Conservation (phyloP, 2,113 vertebrate species). For the Pogonocichla stellata region DNA sequence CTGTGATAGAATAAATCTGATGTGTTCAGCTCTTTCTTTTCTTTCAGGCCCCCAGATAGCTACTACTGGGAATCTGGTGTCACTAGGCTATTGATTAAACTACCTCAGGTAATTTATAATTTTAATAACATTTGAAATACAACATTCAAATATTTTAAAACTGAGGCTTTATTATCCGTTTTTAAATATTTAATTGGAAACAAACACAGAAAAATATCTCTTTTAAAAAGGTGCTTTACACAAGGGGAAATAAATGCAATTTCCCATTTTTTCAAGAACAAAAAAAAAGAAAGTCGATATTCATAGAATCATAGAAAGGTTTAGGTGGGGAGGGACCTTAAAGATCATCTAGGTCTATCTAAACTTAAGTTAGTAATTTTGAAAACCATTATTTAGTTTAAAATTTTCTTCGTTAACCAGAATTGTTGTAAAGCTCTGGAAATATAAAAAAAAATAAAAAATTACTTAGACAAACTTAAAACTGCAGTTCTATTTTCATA, state of each 20-base stretch:
- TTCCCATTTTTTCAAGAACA: background rate
- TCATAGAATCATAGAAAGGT: background rate
- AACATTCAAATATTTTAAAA: background rate
- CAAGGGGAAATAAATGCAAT: background rate
- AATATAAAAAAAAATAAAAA: background rate
- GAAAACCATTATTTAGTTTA: background rate
- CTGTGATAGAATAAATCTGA: background rate
- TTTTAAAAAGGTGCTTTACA: background rate
- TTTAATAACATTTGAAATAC: background rate
- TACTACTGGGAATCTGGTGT: background rate
- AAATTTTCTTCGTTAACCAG: background rate
- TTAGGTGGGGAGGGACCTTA: background rate
- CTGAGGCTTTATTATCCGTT: rapidly evolving
- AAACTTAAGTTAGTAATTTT: background rate
- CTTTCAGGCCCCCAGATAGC: background rate
- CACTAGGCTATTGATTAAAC: background rate
- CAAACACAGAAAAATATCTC: rapidly evolving
- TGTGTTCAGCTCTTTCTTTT: background rate
- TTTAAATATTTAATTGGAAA: background rate
- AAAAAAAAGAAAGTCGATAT: background rate
- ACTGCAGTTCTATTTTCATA: background rate
- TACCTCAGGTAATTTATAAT: background rate
- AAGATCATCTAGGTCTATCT: background rate
- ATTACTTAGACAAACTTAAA: background rate
- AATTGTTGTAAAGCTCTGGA: background rate